Base-by-base conservation (phyloP, 2,113 vertebrate species). In the Phocoena sinus region DNA sequence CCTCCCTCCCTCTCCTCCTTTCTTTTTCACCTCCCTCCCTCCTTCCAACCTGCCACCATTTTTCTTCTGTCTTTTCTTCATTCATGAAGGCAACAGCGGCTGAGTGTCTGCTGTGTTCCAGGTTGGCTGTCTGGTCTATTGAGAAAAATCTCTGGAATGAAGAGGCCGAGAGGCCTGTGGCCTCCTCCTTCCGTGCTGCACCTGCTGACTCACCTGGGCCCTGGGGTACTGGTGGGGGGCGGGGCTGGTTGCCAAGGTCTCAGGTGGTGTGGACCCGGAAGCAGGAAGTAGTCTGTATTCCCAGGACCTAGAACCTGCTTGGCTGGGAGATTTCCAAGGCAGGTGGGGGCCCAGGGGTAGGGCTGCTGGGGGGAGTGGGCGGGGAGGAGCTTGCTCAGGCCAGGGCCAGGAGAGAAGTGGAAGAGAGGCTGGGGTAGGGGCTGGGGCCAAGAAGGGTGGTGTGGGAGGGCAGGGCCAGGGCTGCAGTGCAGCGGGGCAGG, bases 221-320 rank as follows among this genome's bases (percentile, higher is more conserved):
- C 8, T 14, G 60, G 68, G 71, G 65, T 68, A 74, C 76, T 17
- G 47, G 77, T 73, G 47, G 73, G 82, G 76, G 97, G 96, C 11
- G 89, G 95, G 76, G 89, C 95, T 80, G 85, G 86, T 94, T 95
- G 92, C 95, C 93, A 97, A 74, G 86, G 73, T 68, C 93, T 77
- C 97, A 85, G 96, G 96, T 70, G 36, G 10, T 41, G n/a, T 5
- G 23, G 84, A 94, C 25, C 58, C 71, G 91, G 96, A 97, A 97
- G 96, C 80, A 95, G 95, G 93, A 95, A 96, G 79, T 50, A 82
- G 90, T n/a, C n/a, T 25, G 26, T 56, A 33, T 41, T 83, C 60
- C 83, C 53, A 50, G 62, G 76, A 68, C 73, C 44, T 5, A 36
- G 56, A 23, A 73, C 44, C 41, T 60, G 62, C 56, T 38, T 23